A percentile compares a stretch with the other conserved stretches of the same genome.
phyloP scores from a whole-genome alignment of 2,888 invertebrate species.

The Cephonodes hylas region DNA sequence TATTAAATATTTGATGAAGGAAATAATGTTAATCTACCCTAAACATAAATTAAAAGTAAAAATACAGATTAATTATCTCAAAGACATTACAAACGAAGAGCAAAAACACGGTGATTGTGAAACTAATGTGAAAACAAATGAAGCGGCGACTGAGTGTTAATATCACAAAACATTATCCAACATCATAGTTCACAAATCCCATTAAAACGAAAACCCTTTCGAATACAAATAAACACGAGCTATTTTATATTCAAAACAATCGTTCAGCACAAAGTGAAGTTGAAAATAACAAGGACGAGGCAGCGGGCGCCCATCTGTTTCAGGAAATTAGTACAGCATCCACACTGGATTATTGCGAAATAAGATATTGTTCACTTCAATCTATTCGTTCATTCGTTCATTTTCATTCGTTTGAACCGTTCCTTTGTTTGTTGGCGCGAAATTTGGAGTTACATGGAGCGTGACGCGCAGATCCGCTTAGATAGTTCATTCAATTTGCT shows the following conservation, averaged over 20 bases:
- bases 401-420: constrained; percentile 62
- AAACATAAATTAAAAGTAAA: no score
- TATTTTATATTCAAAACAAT: constrained; percentile 52
- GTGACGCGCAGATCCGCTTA: constrained; percentile 24
- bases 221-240: constrained; percentile 19
- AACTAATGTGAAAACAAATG: neutral
- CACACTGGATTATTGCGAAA: constrained; percentile 75
- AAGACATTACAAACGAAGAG: no score
- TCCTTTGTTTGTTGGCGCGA: constrained; percentile 62
- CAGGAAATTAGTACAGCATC: constrained; percentile 79
- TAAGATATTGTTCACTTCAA: constrained; percentile 78
- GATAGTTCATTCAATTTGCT: constrained; percentile 27
- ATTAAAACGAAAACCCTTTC: constrained; percentile 10
- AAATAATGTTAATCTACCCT: neutral
- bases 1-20: neutral
- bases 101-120: no score
- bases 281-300: constrained; percentile 44
- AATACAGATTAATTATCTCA: neutral
- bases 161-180: constrained; percentile 5
- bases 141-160: neutral
- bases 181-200: constrained; percentile 9
- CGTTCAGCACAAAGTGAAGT: constrained; percentile 55
- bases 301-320: constrained; percentile 63
- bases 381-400: constrained; percentile 67
- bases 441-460: constrained; percentile 28